Evolutionary conservation across 2,113 vertebrate genomes (phyloP).

Genomic region (Eolophus roseicapilla): DNA sequence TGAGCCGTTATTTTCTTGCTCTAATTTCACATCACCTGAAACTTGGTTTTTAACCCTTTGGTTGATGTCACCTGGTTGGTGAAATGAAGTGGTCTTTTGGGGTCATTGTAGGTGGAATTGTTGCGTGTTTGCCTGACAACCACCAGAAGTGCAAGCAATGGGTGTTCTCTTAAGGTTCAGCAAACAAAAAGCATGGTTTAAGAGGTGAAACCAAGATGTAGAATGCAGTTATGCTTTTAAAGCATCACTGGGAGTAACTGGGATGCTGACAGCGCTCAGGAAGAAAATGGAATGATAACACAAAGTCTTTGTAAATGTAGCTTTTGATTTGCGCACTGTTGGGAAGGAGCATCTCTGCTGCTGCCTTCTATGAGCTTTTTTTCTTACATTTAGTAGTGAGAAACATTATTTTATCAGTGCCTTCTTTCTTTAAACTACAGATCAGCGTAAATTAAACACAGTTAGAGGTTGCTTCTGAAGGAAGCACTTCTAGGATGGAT

Average conservation of each 20-base stretch:
- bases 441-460: neutral
- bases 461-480: slow-evolving; percentile 12
- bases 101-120: neutral
- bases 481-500: neutral
- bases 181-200: neutral
- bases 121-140: neutral
- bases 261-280: neutral
- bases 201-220: neutral
- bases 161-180: neutral
- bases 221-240: neutral
- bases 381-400: neutral
- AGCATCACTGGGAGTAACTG: neutral
- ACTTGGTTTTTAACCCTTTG: neutral
- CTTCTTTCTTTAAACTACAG: neutral
- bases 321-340: neutral
- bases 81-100: neutral
- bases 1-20: neutral
- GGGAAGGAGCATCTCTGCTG: neutral
- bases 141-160: neutral
- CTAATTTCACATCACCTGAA: neutral
- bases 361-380: neutral
- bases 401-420: neutral
- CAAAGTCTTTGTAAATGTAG: neutral
- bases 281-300: rapidly evolving
- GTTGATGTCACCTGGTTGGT: neutral